Evolutionary conservation across 2,113 vertebrate species (phyloP).

Genomic region (Epinephelus lanceolatus): DNA sequence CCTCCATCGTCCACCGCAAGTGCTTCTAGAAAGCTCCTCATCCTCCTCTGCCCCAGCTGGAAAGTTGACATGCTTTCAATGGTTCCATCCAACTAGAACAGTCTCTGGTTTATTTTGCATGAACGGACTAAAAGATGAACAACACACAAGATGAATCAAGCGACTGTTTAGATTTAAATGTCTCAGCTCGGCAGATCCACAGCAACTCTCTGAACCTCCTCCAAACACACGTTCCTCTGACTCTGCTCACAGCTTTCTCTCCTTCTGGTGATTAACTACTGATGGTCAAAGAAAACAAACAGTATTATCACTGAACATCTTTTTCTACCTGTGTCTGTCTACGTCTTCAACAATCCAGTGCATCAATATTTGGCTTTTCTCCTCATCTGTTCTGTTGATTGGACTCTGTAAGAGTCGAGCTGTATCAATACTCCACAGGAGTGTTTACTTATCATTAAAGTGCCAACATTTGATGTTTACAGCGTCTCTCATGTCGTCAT

Average conservation of each 20-base stretch:
- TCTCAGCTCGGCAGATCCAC: not conserved
- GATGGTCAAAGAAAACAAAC: not conserved
- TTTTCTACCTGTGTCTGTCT: not conserved
- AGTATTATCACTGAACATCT: constrained; percentile 3
- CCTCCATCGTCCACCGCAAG: constrained; percentile 97
- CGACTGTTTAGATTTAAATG: not conserved
- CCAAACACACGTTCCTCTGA: no score
- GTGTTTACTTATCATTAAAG: no score
- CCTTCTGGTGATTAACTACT: constrained; percentile 20
- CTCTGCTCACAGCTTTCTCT: not conserved
- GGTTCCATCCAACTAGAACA: not conserved
- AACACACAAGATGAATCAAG: not conserved
- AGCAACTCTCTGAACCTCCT: no score
- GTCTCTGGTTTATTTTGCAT: constrained; percentile 9
- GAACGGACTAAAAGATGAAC: constrained; percentile 25
- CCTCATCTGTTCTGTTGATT: not conserved
- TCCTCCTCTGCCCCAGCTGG: not conserved
- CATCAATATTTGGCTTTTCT: not conserved
- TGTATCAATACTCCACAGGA: no score
- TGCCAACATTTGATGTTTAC: no score
- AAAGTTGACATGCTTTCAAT: not conserved
- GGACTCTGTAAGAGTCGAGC: no score
- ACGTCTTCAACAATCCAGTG: not conserved
- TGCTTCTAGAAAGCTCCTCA: constrained; percentile 87
- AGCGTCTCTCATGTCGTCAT: no score